Percentiles rank a stretch among this genome's conserved stretches.
Conservation (phyloP, 1,140 invertebrate species). For the Melipona quadrifasciata region DNA sequence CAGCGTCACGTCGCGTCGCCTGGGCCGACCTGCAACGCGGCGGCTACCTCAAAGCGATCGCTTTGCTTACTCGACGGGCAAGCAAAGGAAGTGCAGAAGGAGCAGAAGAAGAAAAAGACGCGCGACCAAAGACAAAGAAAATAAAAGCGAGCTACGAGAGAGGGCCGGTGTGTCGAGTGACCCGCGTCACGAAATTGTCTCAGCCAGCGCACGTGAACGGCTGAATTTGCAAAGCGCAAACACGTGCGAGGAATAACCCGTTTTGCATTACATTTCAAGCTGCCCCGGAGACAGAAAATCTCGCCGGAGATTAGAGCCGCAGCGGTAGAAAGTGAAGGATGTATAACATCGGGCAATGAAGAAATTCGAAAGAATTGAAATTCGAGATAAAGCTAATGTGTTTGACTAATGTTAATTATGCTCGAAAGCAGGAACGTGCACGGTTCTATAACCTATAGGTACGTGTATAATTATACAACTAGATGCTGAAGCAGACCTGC, state of each 20-base stretch:
- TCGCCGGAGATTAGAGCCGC: too few species aligned
- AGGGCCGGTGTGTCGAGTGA: constrained; percentile 40
- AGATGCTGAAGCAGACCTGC: constrained; percentile 8
- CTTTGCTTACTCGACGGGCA: constrained; percentile 33
- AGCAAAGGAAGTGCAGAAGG: constrained; percentile 6
- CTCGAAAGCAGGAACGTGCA: too few species aligned
- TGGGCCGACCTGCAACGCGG: constrained; percentile 9
- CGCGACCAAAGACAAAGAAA: constrained; percentile 52
- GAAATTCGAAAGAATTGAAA: background rate
- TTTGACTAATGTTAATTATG: too few species aligned
- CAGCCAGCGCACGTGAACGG: constrained; percentile 18
- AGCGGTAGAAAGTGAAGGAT: background rate
- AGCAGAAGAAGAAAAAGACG: constrained; percentile 10
- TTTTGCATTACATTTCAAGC: background rate
- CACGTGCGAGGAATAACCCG: constrained; percentile 20
- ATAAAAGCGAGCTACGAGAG: constrained; percentile 57
- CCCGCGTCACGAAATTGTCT: constrained; percentile 51
- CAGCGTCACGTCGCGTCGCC: background rate
- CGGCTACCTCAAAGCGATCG: constrained; percentile 71
- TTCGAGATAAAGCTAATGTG: background rate
- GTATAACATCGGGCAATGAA: too few species aligned
- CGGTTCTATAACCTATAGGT: background rate
- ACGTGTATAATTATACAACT: background rate
- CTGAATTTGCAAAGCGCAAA: constrained; percentile 37
- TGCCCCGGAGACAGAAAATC: background rate